A percentile compares a stretch with the other conserved stretches of the same genome.
Conservation (phyloP, 1,140 invertebrate species). For the Psilanteris sp. region DNA sequence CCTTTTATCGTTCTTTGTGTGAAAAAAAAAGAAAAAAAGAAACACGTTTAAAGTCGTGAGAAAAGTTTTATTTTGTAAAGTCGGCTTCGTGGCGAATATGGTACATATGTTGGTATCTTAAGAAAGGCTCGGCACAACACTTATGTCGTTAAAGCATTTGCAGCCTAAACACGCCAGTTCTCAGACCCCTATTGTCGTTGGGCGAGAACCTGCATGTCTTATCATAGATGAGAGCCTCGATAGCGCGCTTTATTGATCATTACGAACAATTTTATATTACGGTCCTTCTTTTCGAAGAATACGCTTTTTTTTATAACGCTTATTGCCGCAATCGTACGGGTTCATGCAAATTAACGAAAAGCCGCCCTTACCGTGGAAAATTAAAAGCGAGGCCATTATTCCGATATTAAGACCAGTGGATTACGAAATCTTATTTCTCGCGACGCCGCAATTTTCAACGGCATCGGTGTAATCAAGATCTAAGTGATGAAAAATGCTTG, state of each 20-base stretch:
- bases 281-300: no score
- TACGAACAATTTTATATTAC: slow-evolving; percentile 15
- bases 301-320: no score
- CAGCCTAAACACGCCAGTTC: slow-evolving; percentile 60
- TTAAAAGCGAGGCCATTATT: no score
- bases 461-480: no score
- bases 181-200: slow-evolving; percentile 53
- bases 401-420: no score
- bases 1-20: slow-evolving; percentile 13
- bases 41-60: slow-evolving; percentile 41
- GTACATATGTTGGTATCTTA: slow-evolving; percentile 38
- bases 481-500: no score
- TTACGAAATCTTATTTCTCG: no score
- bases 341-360: no score
- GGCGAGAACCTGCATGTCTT: slow-evolving; percentile 34
- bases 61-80: slow-evolving; percentile 41
- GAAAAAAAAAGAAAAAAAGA: no score
- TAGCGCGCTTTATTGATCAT: slow-evolving; percentile 41
- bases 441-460: no score
- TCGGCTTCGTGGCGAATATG: slow-evolving; percentile 3
- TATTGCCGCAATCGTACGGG: no score
- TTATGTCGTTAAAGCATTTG: slow-evolving; percentile 52
- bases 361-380: no score
- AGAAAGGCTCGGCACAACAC: slow-evolving; percentile 42
- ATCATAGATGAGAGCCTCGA: slow-evolving; percentile 36